These are phyloP conservation scores for Petrocephalus zakoni DNA, from an alignment of 2,113 vertebrate species.

Conservation along the genomic window DNA sequence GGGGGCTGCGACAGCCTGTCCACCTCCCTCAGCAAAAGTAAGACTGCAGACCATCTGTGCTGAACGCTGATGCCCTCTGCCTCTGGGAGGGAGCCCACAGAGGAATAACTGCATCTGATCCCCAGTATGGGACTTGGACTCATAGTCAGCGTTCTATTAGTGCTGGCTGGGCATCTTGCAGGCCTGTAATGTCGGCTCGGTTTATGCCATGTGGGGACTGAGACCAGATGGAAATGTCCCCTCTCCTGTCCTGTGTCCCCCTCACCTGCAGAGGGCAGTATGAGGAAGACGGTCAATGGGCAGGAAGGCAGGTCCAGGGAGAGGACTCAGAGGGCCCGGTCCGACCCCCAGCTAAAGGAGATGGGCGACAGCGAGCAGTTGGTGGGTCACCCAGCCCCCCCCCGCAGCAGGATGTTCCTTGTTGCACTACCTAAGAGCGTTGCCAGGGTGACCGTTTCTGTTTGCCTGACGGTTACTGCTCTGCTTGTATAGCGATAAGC, in stretches of 20 bases:
- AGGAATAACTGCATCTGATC: not conserved
- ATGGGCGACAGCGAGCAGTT: conserved; percentile 47
- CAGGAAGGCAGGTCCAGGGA: conserved; percentile 60
- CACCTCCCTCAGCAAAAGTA: conserved; percentile 65
- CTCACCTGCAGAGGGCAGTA: conserved; percentile 60
- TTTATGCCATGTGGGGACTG: too few species aligned
- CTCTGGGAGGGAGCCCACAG: not conserved
- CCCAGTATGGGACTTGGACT: too few species aligned
- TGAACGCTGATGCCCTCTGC: not conserved
- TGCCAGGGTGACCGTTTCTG: not conserved
- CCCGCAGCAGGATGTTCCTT: not conserved
- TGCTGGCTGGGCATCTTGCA: not conserved
- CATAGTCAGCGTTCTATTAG: not conserved
- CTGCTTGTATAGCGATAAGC: not conserved
- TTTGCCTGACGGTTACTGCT: conserved; percentile 5
- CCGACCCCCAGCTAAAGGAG: conserved; percentile 64
- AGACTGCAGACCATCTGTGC: conserved; percentile 33
- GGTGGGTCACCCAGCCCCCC: conserved; percentile 7
- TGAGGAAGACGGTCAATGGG: conserved; percentile 60
- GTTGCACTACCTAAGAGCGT: not conserved
- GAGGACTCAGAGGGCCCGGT: conserved; percentile 54
- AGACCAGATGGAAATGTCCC: not conserved
- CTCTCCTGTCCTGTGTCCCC: not conserved
- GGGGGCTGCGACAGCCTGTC: conserved; percentile 72
- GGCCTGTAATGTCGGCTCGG: not conserved